Conservation (phyloP, 1,140 invertebrate genomes). For the Drosophila trapezifrons region DNA sequence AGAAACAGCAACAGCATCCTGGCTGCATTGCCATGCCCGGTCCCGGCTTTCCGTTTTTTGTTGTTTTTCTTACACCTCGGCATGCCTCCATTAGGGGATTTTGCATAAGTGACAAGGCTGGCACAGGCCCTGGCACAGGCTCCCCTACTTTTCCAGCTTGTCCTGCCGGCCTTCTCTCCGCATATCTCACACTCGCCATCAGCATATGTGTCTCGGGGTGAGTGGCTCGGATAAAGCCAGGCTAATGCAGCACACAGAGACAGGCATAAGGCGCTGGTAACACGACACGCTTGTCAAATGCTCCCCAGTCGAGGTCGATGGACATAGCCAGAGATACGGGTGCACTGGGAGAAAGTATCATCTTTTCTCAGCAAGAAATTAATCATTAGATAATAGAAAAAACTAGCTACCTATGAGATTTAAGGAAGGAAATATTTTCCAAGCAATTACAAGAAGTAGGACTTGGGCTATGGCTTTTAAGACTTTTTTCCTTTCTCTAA, state of each 20-base stretch:
- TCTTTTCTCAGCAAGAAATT: neutral
- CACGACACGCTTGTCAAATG: slow-evolving; percentile 69
- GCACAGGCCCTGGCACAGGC: slow-evolving; percentile 23
- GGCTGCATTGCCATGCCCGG: slow-evolving; percentile 44
- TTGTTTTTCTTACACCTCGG: slow-evolving; percentile 70
- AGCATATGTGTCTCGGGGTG: slow-evolving; percentile 38
- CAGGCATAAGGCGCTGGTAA: slow-evolving; percentile 59
- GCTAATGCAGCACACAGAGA: slow-evolving; percentile 69
- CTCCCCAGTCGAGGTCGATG: slow-evolving; percentile 50
- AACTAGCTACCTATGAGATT: neutral
- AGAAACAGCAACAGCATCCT: slow-evolving; percentile 47
- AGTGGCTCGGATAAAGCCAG: slow-evolving; percentile 66
- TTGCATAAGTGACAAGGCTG: slow-evolving; percentile 76
- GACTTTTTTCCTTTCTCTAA: too few relatives aligned
- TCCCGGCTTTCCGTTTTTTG: slow-evolving; percentile 22
- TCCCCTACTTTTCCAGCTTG: slow-evolving; percentile 17
- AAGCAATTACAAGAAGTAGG: neutral
- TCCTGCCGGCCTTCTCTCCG: neutral
- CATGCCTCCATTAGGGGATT: slow-evolving; percentile 72
- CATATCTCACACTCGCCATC: slow-evolving; percentile 14
- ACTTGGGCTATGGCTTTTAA: too few relatives aligned
- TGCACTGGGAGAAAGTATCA: slow-evolving; percentile 4
- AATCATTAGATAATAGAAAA: neutral
- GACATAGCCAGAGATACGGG: slow-evolving; percentile 23
- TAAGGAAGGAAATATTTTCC: too few relatives aligned